A percentile compares a stretch with the other conserved stretches of the same genome.
Conservation (phyloP, 2,888 invertebrate species). For the Lithodes maja region DNA sequence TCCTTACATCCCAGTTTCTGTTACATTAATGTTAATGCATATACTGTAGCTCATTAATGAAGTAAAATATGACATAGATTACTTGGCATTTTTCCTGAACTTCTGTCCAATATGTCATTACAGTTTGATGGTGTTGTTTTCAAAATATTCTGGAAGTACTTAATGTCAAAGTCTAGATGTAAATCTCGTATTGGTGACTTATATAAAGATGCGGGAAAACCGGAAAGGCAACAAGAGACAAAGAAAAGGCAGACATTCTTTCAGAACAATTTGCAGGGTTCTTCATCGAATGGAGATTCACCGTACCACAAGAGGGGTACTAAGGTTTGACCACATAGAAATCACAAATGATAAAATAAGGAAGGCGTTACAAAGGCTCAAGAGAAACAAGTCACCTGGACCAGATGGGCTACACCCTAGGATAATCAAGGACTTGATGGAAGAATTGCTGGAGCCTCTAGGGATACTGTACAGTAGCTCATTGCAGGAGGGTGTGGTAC, state of each 20-base stretch:
- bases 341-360: constrained; percentile 22
- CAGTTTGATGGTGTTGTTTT: too few relatives aligned
- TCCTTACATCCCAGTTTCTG: too few relatives aligned
- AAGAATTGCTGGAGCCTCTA: constrained; percentile 33
- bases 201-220: neutral
- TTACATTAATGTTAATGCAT: too few relatives aligned
- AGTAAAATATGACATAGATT: too few relatives aligned
- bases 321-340: neutral
- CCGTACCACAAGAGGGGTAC: neutral
- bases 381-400: constrained; percentile 30
- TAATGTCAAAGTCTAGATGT: neutral
- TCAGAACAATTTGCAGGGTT: constrained; percentile 22
- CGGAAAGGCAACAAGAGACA: constrained; percentile 10
- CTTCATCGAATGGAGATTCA: constrained; percentile 25
- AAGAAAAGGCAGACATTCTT: constrained; percentile 4
- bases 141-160: neutral
- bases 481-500: constrained; percentile 33
- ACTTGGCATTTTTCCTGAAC: too few relatives aligned
- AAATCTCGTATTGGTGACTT: neutral
- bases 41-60: too few relatives aligned
- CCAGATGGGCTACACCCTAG: constrained; percentile 33
- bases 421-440: constrained; percentile 26
- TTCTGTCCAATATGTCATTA: too few relatives aligned
- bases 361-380: constrained; percentile 24
- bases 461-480: constrained; percentile 22